These are phyloP conservation scores for Bujurquina vittata DNA, from an alignment of 2,113 vertebrate species.

Conservation along the genomic window DNA sequence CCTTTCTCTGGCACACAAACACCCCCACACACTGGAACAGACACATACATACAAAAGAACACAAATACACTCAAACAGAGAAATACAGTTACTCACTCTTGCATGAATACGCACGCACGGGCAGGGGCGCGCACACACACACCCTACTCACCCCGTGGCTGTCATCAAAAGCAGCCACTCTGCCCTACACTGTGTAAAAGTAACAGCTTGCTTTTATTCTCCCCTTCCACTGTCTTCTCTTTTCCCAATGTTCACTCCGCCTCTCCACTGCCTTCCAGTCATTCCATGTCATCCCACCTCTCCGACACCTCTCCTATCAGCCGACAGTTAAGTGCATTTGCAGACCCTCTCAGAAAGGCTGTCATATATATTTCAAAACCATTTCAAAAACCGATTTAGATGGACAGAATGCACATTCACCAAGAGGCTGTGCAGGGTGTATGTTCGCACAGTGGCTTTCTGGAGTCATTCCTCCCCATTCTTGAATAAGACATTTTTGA, in stretches of 20 bases:
- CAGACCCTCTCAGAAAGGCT: slow-evolving; percentile 48
- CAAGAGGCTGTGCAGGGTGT: neutral
- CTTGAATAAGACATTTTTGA: slow-evolving; percentile 29
- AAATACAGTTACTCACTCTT: slow-evolving; percentile 25
- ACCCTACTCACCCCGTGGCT: slow-evolving; percentile 23
- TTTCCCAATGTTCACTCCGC: slow-evolving; percentile 13
- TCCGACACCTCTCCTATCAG: slow-evolving; percentile 43
- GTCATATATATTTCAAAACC: slow-evolving; percentile 69
- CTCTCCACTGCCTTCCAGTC: slow-evolving; percentile 32
- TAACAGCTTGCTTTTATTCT: slow-evolving; percentile 55
- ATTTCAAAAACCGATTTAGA: slow-evolving; percentile 59
- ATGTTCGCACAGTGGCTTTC: slow-evolving; percentile 9
- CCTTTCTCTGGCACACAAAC: slow-evolving; percentile 12
- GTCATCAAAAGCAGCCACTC: slow-evolving; percentile 50
- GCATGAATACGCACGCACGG: slow-evolving; percentile 5
- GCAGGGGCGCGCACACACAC: neutral
- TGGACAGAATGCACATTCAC: slow-evolving; percentile 40
- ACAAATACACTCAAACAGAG: slow-evolving; percentile 35
- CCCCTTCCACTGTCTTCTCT: slow-evolving; percentile 10
- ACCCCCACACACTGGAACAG: slow-evolving; percentile 8
- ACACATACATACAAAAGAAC: slow-evolving; percentile 20
- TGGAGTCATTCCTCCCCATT: neutral
- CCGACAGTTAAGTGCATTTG: slow-evolving; percentile 60
- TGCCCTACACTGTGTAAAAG: slow-evolving; percentile 38
- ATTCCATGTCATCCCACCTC: slow-evolving; percentile 38